Percentiles rank a stretch among this genome's conserved stretches.
Evolutionary conservation across 1,140 invertebrate species (phyloP).

Genomic region (roundworm (Caenorhabditis elegans)): DNA sequence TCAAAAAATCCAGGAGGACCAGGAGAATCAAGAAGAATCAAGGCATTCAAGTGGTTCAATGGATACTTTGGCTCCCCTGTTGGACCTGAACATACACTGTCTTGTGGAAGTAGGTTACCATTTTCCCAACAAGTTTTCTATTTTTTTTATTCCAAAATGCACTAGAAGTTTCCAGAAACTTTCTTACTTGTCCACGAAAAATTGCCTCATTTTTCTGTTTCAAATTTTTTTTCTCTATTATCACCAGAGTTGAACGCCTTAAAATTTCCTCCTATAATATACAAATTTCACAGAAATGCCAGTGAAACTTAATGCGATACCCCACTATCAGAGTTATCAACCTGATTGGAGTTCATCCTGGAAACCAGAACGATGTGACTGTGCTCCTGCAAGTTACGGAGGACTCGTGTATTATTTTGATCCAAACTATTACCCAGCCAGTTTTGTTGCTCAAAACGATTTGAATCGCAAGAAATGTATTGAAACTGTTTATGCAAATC

Average conservation of each 20-base stretch:
- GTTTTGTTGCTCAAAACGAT: constrained; percentile 48
- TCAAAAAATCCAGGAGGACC: constrained; percentile 50
- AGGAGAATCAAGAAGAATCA: constrained; percentile 61
- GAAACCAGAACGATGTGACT: constrained; percentile 50
- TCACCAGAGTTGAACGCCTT: constrained; percentile 32
- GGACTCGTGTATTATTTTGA: constrained; percentile 45
- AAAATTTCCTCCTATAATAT: no score
- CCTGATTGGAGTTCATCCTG: constrained; percentile 51
- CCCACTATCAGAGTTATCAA: constrained; percentile 47
- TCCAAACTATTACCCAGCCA: constrained; percentile 47
- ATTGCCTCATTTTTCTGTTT: no score
- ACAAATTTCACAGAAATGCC: no score
- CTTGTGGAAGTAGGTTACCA: constrained; percentile 59
- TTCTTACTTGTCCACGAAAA: no score
- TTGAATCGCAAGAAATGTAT: constrained; percentile 43
- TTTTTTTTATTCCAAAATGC: no score
- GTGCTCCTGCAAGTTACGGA: constrained; percentile 52
- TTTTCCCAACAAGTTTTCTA: no score
- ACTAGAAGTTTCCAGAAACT: no score
- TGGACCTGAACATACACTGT: constrained; percentile 48
- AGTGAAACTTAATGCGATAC: constrained; percentile 37
- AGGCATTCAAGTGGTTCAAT: constrained; percentile 65
- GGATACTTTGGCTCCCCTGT: constrained; percentile 57
- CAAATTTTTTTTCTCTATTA: no score
- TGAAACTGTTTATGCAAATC: constrained; percentile 46